Percentiles rank a stretch among this genome's conserved stretches.
phyloP scores from a whole-genome alignment of 2,113 vertebrate genomes.

The Ovibos moschatus region DNA sequence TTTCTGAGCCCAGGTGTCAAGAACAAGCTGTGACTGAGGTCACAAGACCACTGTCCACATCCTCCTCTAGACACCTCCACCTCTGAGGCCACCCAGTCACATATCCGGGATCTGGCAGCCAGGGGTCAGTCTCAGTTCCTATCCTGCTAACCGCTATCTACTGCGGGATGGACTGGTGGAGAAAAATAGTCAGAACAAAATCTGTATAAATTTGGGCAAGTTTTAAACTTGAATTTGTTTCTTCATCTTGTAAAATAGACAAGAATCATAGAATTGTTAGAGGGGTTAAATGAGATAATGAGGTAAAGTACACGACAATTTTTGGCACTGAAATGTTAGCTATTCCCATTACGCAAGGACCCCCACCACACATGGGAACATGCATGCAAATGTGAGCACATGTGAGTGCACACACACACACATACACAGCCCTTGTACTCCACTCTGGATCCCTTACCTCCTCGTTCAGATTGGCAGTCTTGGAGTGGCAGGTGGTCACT shows the following conservation, averaged over 20 bases:
- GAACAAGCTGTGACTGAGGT: background rate
- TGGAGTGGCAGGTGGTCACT: constrained; percentile 97
- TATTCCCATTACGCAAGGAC: background rate
- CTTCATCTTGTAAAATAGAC: background rate
- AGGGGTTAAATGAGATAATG: background rate
- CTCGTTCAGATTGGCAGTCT: constrained; percentile 86
- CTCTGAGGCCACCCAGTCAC: background rate
- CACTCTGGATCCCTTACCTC: constrained; percentile 85
- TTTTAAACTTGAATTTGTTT: background rate
- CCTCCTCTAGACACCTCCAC: background rate
- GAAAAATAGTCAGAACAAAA: background rate
- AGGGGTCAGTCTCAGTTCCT: background rate
- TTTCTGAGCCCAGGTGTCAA: background rate
- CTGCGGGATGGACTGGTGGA: fast-evolving
- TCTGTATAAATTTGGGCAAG: background rate
- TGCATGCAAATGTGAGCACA: fast-evolving
- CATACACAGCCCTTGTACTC: background rate
- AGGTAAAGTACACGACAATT: background rate
- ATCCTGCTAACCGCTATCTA: background rate
- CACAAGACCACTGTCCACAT: background rate
- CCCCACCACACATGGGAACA: background rate
- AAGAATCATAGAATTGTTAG: background rate
- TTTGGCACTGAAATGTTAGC: background rate
- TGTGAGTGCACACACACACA: fast-evolving
- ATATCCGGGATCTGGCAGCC: background rate